Conservation (phyloP, 2,888 invertebrate genomes). For the Helleia helle region DNA sequence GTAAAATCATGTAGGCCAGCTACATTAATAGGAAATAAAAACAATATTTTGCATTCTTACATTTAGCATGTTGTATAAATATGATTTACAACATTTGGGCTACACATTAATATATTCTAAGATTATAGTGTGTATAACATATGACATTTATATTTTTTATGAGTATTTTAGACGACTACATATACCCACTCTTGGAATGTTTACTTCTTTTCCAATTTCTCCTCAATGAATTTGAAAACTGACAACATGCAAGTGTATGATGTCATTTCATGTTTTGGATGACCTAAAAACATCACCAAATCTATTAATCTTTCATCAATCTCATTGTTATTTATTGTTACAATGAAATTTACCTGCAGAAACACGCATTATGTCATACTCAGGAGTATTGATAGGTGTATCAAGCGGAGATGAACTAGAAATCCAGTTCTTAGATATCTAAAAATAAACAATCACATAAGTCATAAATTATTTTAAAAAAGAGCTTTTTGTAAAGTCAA, state of each 20-base stretch:
- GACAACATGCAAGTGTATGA: conserved; percentile 78
- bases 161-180: background rate
- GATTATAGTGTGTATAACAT: conserved; percentile 11
- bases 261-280: conserved; percentile 80
- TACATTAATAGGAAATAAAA: too few relatives aligned
- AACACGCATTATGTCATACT: conserved; percentile 69
- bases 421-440: conserved; percentile 78
- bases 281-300: conserved; percentile 69
- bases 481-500: too few relatives aligned
- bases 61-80: too few relatives aligned
- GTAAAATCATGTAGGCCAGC: too few relatives aligned
- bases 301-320: too few relatives aligned
- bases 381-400: conserved; percentile 58
- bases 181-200: conserved; percentile 12
- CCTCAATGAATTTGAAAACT: conserved; percentile 77
- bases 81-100: too few relatives aligned
- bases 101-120: conserved; percentile 14
- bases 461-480: too few relatives aligned
- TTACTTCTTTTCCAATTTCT: conserved; percentile 33
- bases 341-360: conserved; percentile 74
- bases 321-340: too few relatives aligned
- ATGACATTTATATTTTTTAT: background rate
- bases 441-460: conserved; percentile 17
- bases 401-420: conserved; percentile 72
- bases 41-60: too few relatives aligned